Evolutionary conservation across 2,888 invertebrate genomes (phyloP), one percentile per base, ranked within the genome.

Genomic region (Agrotis segetum): DNA sequence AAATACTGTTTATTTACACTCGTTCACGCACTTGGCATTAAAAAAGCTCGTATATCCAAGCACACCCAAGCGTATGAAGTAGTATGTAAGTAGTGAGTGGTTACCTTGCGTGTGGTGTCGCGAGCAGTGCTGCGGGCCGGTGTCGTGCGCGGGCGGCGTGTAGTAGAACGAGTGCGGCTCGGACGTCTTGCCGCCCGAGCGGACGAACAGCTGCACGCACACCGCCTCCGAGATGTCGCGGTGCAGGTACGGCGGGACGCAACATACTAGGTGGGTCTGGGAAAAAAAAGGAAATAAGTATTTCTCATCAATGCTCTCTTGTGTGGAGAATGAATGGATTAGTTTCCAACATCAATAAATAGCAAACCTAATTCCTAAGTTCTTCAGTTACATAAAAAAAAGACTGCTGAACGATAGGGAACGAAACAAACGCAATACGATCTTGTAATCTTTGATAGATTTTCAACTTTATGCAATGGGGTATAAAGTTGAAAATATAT

Each of bases 231-330:
- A 74, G 74, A 98, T 96, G 92, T 98, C 98, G 77, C 97, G 94
- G 81, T 97, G 97, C 86, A 96, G 94, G 96, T 98, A 99, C 29
- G 98, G 96, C 29, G 99, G 99, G 82, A 99, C 97, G 85, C 97
- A 97, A 94, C 99, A 99, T 47, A 99, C 98, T 66, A 99, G 96
- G 94, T 99, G 99, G 29, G 98, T 98, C 98, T 99, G 97, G 90
- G 6, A 2, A 17, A 55, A 4, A n/a, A 2, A 17, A n/a, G n/a
- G n/a, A n/a, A n/a, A 11, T 3, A 11, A 11, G 6, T 2, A 17
- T 11, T 29, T 4, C 1, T 3, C 17, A 29, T 34, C 34, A 34
- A 34, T 34, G 34, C 0, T 34, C 6, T 34, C 7, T 7, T 34
- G 6, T 34, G 34, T 34, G 34, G 34, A 34, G 34, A 7, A 34